phyloP scores from a whole-genome alignment of 2,888 invertebrate species.

The Pinctada fucata region DNA sequence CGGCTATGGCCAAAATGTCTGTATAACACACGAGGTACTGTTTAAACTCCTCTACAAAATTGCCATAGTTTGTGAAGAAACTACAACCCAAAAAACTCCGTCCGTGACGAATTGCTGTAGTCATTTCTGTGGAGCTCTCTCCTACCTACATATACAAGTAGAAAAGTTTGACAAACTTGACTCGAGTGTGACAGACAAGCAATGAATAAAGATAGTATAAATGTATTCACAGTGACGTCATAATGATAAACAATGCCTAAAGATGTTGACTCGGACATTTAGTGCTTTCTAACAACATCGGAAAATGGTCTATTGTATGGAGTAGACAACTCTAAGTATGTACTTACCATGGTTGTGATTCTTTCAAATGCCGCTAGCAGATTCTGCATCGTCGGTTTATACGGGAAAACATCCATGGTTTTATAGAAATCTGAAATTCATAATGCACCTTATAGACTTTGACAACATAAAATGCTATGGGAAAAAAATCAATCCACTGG shows the following conservation, averaged over 20 bases:
- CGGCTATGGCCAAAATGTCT: slow-evolving; percentile 73
- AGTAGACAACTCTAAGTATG: too few species aligned
- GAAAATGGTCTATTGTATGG: too few species aligned
- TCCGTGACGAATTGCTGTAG: slow-evolving; percentile 52
- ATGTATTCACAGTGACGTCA: too few species aligned
- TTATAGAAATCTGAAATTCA: slow-evolving; percentile 62
- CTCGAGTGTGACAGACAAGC: too few species aligned
- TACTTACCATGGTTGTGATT: slow-evolving; percentile 60
- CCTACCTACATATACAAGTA: slow-evolving; percentile 57
- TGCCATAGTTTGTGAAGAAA: slow-evolving; percentile 57
- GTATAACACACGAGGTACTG: slow-evolving; percentile 66
- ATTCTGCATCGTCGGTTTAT: slow-evolving; percentile 60
- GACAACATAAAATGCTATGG: neutral
- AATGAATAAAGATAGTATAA: too few species aligned
- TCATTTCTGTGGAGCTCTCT: slow-evolving; percentile 61
- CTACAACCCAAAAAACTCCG: slow-evolving; percentile 48
- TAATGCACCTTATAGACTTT: neutral
- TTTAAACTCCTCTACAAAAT: slow-evolving; percentile 61
- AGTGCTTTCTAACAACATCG: too few species aligned
- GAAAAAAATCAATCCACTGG: neutral
- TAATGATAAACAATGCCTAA: too few species aligned
- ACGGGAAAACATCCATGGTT: slow-evolving; percentile 62
- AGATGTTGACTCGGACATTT: too few species aligned
- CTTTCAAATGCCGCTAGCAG: slow-evolving; percentile 56
- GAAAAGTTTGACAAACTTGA: too few species aligned